Base-by-base conservation (phyloP, 92 coral and sea anemone species). In the Bergia puertoricense region DNA sequence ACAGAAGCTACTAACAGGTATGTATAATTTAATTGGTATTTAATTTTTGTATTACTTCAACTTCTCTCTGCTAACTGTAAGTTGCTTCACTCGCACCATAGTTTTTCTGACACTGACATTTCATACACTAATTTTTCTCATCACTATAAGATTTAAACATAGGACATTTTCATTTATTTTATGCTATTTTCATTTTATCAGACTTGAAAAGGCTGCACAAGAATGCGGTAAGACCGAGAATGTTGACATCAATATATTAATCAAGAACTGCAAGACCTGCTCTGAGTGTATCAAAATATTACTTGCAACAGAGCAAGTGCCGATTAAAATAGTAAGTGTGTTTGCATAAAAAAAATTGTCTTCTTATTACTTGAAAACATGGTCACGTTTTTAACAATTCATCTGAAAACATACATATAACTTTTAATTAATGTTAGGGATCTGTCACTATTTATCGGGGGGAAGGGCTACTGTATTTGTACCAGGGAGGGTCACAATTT, bases 131-230 rank as follows among this genome's bases (percentile, higher is more conserved):
- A 6, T 1, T 7, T 46, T 46, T 8, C 51, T 10, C 9, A 46
- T 46, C 51, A 46, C 8, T 54, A 54, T 1, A 2, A 54, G 59
- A 11, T 0, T 10, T 4, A 1, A 54, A 62, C 4, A 4, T 62
- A 62, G 22, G 5, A 20, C 1, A 20, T 23, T 18, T 10, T 5
- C 23, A 14, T 43, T 13, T 15, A 41, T 18, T 18, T 14, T 42
- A 39, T 76, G 3, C 45, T 13, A 6, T 41, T 76, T 42, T 22
- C 8, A 15, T 75, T n/a, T 75, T 79, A 51, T 71, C 73, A 96
- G 99, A 90, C 91, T 97, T 22, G 98, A 97, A 80, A 95, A 92
- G 80, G 99, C 96, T 39, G 99, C 96, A 20, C 56, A n/a, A 0
- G 99, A 97, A 67, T 94, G 98, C 79, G 76, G 90, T 74, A 97